Base-by-base conservation (phyloP, 2,797 vertebrate species). In the Tiaroga cobitis region DNA sequence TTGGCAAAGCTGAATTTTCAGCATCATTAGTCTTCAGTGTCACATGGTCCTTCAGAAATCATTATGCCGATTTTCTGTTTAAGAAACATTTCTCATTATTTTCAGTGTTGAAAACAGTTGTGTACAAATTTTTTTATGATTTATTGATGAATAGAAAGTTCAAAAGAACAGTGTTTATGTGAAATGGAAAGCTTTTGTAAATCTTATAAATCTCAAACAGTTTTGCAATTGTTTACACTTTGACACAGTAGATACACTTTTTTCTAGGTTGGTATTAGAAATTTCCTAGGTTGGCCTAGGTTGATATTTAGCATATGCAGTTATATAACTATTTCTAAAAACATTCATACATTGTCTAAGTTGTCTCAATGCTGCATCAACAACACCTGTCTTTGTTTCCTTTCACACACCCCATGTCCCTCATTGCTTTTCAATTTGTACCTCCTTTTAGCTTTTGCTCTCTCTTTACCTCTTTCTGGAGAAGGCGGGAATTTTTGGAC, bases 401-500 rank as follows among this genome's bases (percentile, higher is more conserved):
- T 69, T 69, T 29, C 29, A 54, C 32, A 41, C 9, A 63, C 24
- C 10, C 61, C 81, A 32, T 68, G 34, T 34, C 11, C 81, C 24
- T 49, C 19, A 63, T 65, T 46, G 29, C 37, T 19, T 83, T 83
- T 37, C 26, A 77, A 34, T 32, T 69, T 84, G 43, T 16, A 56
- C 24, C 34, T 37, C 34, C 34, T 37, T 37, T 37, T 37, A 37
- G 34, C 34, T 37, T 37, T 37, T 37, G 34, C 34, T 0, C 3
- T 5, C 34, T 37, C 34, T 37, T 37, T 37, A 37, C 34, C 41
- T 65, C 13, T 37, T 19, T 29, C 13, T n/a, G 26, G 29, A 78
- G 59, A 11, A 56, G 63, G 19, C 4, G 8, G 7, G 16, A 7
- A 39, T 77, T 77, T 70, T n/a, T 43, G 19, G 21, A 56, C 49